Base-by-base conservation (phyloP, 92 coral and sea anemone species). In the Pocillopora grandis region DNA sequence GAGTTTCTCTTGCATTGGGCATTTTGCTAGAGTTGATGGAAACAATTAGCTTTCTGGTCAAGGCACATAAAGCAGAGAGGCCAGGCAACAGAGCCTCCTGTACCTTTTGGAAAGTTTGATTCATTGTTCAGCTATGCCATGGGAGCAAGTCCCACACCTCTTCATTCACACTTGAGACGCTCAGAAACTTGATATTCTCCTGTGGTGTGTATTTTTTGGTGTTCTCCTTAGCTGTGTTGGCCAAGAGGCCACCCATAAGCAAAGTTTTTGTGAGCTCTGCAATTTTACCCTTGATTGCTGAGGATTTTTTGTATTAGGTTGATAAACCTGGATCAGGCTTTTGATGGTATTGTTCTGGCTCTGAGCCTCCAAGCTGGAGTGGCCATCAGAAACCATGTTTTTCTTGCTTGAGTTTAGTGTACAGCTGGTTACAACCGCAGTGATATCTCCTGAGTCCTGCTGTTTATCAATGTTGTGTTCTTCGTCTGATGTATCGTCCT, bases 121-220 rank as follows among this genome's bases (percentile, higher is more conserved):
- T 91, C 42, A 88, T 85, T 16, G 84, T 71, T 35, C 89, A 60
- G 68, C 83, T 75, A 73, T 79, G 77, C 13, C 79, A 48, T 16
- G 88, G 58, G 13, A 87, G 35, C 33, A 84, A 64, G 31, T 87
- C 93, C 93, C 89, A 90, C 15, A 90, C 72, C 72, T 90, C 89
- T 66, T 87, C 87, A 68, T 87, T 90, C 6, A 91, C 89, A 58
- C 74, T 75, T 13, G 76, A 74, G 64, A 88, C 66, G 12, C 27
- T 62, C 4, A 87, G 64, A 55, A 57, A 58, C 75, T 78, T 27
- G 31, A 27, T 27, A 27, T 27, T 27, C 31, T 27, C 31, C 31
- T 27, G 31, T 27, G 31, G 31, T 27, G 31, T 27, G 31, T 27
- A 27, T 27, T 27, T 27, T 27, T 27, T 27, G 31, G 31, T 27